phyloP scores from a whole-genome alignment of 2,797 vertebrate species.

The Sternotherus odoratus region DNA sequence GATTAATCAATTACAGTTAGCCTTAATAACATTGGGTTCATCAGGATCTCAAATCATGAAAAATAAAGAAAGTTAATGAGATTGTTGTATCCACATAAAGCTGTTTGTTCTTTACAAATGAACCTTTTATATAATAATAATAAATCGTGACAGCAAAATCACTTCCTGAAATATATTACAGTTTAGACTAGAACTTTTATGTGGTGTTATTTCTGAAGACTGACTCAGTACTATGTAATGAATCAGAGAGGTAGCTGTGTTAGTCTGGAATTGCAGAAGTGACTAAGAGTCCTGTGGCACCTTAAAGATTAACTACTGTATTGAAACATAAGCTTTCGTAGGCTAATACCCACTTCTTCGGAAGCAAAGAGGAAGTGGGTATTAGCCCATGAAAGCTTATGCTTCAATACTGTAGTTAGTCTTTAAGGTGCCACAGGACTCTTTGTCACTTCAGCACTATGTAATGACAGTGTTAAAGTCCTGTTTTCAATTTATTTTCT shows the following conservation, averaged over 20 bases:
- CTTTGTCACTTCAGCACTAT: too few relatives aligned
- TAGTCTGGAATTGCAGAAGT: too few relatives aligned
- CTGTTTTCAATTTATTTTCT: background rate
- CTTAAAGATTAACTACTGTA: too few relatives aligned
- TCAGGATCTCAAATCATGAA: background rate
- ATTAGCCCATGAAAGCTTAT: too few relatives aligned
- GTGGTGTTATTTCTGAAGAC: conserved; percentile 16
- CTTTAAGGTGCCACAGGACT: too few relatives aligned
- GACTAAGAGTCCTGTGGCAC: too few relatives aligned
- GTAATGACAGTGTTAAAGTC: background rate
- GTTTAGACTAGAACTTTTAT: background rate
- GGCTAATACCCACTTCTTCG: too few relatives aligned
- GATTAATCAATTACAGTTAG: background rate
- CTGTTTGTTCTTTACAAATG: conserved; percentile 13
- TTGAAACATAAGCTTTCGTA: too few relatives aligned
- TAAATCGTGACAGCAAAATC: background rate
- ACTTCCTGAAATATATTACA: conserved; percentile 22
- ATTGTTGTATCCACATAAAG: conserved; percentile 28
- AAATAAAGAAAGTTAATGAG: conserved; percentile 11
- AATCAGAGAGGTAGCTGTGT: too few relatives aligned
- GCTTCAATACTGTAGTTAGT: too few relatives aligned
- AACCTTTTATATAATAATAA: conserved; percentile 49
- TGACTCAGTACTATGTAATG: background rate
- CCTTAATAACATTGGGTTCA: background rate
- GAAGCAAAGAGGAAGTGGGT: too few relatives aligned